A percentile compares a stretch with the other conserved stretches of the same genome.
phyloP scores from a whole-genome alignment of 2,888 invertebrate species.

The Octodonta nipae region DNA sequence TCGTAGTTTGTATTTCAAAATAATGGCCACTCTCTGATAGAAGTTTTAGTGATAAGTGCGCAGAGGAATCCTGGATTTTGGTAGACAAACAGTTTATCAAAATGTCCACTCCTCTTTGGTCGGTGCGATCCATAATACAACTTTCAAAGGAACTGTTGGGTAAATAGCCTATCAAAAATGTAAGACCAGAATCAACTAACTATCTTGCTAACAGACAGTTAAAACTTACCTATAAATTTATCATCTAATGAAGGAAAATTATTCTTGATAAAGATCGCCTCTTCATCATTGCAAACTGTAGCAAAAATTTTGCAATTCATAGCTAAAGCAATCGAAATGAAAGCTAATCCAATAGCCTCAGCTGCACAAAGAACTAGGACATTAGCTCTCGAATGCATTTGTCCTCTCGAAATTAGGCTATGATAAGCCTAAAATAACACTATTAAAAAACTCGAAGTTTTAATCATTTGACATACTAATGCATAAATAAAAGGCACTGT shows the following conservation, averaged over 20 bases:
- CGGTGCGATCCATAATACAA: conserved; percentile 63
- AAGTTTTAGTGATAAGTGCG: no score
- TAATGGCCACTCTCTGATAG: no score
- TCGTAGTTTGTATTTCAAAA: no score
- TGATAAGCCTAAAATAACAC: conserved; percentile 21
- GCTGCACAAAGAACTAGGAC: conserved; percentile 35
- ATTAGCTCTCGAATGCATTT: conserved; percentile 15
- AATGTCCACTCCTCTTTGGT: conserved; percentile 79
- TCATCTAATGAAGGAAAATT: no score
- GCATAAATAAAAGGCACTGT: conserved; percentile 51
- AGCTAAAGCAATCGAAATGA: conserved; percentile 76
- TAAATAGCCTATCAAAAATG: conserved; percentile 62
- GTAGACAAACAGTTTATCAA: conserved; percentile 82
- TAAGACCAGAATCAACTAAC: no score
- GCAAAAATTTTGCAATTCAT: conserved; percentile 72
- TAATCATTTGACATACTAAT: no score
- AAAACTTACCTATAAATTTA: no score
- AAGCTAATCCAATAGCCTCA: conserved; percentile 85
- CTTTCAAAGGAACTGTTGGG: conserved; percentile 79
- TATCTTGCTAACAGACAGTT: no score
- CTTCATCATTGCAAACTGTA: no score
- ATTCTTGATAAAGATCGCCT: no score
- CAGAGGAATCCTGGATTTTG: conserved; percentile 62
- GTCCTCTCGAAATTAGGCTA: conserved; percentile 15
- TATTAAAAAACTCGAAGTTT: no score